Percentiles rank a stretch among this genome's conserved stretches.
phyloP scores from a whole-genome alignment of 2,888 invertebrate species.

The Machimus rusticus region DNA sequence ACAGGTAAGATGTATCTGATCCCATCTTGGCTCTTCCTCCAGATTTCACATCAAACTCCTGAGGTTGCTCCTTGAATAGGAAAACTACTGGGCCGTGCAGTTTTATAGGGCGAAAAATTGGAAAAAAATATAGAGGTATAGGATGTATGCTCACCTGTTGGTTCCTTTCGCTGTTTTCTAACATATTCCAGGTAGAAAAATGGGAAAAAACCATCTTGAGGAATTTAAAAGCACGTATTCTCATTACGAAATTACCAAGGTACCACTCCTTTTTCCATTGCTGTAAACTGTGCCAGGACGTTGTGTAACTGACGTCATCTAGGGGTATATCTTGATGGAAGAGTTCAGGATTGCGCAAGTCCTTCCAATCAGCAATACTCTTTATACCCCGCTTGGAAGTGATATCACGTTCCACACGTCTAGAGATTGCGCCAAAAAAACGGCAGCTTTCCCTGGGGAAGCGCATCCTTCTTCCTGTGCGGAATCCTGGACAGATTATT shows the following conservation, averaged over 20 bases:
- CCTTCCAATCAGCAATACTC: neutral
- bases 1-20: neutral
- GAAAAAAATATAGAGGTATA: neutral
- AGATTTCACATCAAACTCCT: neutral
- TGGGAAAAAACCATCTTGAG: neutral
- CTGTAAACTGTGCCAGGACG: slow-evolving; percentile 10
- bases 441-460: neutral
- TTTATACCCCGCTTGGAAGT: neutral
- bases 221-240: neutral
- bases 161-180: neutral
- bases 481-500: neutral
- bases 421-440: neutral
- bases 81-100: neutral
- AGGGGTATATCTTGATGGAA: slow-evolving; percentile 4
- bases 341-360: neutral
- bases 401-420: neutral
- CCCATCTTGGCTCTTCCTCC: neutral
- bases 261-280: slow-evolving; percentile 39
- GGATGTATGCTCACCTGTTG: slow-evolving; percentile 1
- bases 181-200: neutral
- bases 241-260: slow-evolving; percentile 30
- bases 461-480: neutral
- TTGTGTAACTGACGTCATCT: slow-evolving; percentile 27
- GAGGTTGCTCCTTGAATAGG: neutral
- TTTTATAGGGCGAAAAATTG: neutral